Percentiles rank a stretch among this genome's conserved stretches.
These are phyloP conservation scores for Omphaloscelis lunosa DNA, from an alignment of 2,888 invertebrate species.

Conservation along the genomic window DNA sequence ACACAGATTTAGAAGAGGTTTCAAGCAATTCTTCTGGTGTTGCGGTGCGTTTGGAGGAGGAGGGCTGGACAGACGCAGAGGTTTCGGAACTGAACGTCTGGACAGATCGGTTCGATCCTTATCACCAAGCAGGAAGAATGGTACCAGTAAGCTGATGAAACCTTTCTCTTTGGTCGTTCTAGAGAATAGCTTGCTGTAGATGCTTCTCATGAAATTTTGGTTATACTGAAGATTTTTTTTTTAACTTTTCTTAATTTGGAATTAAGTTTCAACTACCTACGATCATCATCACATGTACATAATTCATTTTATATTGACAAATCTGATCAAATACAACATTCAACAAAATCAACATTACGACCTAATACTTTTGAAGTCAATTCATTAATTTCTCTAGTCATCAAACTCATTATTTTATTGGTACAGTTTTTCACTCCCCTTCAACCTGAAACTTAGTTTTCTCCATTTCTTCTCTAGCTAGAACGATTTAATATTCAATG, in stretches of 20 bases:
- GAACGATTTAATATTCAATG: conserved; percentile 33
- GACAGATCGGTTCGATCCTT: conserved; percentile 95
- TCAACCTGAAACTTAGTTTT: conserved; percentile 21
- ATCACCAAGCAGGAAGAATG: conserved; percentile 87
- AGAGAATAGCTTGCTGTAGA: conserved; percentile 52
- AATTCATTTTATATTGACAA: conserved; percentile 17
- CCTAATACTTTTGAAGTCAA: conserved; percentile 23
- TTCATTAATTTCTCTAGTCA: conserved; percentile 16
- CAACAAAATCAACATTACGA: conserved; percentile 16
- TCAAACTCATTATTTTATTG: conserved; percentile 29
- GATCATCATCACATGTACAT: conserved; percentile 11
- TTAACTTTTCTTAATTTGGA: not conserved
- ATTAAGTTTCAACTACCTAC: conserved; percentile 14
- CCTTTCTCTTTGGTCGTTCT: conserved; percentile 11
- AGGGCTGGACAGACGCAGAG: conserved; percentile 93
- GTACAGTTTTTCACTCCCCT: conserved; percentile 18
- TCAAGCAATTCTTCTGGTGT: conserved; percentile 97
- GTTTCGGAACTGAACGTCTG: conserved; percentile 94
- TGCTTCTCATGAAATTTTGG: conserved; percentile 53
- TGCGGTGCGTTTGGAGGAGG: conserved; percentile 94
- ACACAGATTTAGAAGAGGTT: conserved; percentile 96
- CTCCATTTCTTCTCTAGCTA: conserved; percentile 41
- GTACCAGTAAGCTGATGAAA: conserved; percentile 82
- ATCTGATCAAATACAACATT: conserved; percentile 17
- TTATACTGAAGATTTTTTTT: conserved; percentile 7